A percentile compares a stretch with the other conserved stretches of the same genome.
phyloP scores from a whole-genome alignment of 2,797 vertebrate species.

The Catharus ustulatus region DNA sequence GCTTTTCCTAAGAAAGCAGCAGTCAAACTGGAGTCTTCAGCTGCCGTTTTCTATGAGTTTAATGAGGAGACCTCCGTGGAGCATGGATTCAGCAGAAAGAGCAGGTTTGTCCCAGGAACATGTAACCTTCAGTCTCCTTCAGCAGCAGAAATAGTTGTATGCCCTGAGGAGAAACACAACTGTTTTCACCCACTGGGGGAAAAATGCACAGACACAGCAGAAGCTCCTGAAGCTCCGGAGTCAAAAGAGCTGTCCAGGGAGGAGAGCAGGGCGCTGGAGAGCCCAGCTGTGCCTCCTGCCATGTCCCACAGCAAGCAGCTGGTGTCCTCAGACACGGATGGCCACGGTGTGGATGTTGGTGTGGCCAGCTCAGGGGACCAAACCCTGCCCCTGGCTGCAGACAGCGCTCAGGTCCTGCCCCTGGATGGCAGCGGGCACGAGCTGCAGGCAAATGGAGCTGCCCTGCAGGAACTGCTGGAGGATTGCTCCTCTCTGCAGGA shows the following conservation, averaged over 20 bases:
- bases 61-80: conserved; percentile 77
- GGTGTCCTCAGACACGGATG: background rate
- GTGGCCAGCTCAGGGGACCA: background rate
- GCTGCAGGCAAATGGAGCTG: background rate
- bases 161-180: conserved; percentile 65
- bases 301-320: conserved; percentile 49
- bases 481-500: background rate
- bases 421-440: background rate
- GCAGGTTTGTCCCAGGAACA: conserved; percentile 73
- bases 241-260: conserved; percentile 43
- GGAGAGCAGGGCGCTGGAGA: conserved; percentile 33
- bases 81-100: conserved; percentile 74
- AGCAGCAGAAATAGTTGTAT: conserved; percentile 55
- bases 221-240: conserved; percentile 53
- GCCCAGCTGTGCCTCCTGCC: conserved; percentile 19
- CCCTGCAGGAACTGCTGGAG: background rate
- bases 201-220: conserved; percentile 26
- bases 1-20: conserved; percentile 87
- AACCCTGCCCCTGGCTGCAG: background rate
- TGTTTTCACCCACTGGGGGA: conserved; percentile 31
- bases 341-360: background rate
- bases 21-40: conserved; percentile 85
- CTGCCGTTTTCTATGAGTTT: conserved; percentile 85
- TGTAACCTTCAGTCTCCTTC: conserved; percentile 69
- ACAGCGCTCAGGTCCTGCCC: background rate